Percentiles rank a stretch among this genome's conserved stretches.
These are phyloP conservation scores for Hyperoplus lanceolatus DNA, from an alignment of 2,797 vertebrate genomes.

Conservation along the genomic window DNA sequence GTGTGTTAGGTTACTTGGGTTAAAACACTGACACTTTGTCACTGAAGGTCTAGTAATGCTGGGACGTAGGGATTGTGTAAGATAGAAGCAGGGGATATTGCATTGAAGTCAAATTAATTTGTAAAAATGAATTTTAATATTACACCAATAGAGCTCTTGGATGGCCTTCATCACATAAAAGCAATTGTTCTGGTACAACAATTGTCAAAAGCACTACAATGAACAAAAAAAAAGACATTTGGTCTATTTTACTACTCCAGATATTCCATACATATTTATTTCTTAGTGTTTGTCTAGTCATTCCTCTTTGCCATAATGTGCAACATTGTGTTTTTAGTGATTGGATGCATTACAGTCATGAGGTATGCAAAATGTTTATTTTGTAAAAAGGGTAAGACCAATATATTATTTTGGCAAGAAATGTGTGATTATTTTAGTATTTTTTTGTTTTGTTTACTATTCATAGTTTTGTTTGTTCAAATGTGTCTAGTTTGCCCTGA, in stretches of 20 bases:
- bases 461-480: not conserved
- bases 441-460: not conserved
- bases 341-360: conserved; percentile 10
- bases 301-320: conserved; percentile 35
- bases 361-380: conserved; percentile 7
- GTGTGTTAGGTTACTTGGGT: conserved; percentile 59
- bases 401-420: not conserved
- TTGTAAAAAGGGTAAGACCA: not conserved
- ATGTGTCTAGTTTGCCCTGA: not conserved
- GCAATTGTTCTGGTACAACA: not conserved
- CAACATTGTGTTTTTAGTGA: conserved; percentile 17
- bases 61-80: not conserved
- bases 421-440: not conserved
- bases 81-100: not conserved
- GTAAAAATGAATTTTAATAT: not conserved
- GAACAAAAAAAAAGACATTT: not conserved
- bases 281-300: conserved; percentile 9
- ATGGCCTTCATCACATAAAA: not conserved
- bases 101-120: not conserved
- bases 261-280: not conserved
- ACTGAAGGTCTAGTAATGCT: conserved; percentile 2
- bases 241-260: not conserved
- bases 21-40: conserved; percentile 60
- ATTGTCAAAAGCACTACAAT: not conserved
- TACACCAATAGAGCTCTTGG: not conserved